A percentile compares a stretch with the other conserved stretches of the same genome.
Evolutionary conservation across 2,888 invertebrate genomes (phyloP).

Genomic region (Aporophyla nigra): DNA sequence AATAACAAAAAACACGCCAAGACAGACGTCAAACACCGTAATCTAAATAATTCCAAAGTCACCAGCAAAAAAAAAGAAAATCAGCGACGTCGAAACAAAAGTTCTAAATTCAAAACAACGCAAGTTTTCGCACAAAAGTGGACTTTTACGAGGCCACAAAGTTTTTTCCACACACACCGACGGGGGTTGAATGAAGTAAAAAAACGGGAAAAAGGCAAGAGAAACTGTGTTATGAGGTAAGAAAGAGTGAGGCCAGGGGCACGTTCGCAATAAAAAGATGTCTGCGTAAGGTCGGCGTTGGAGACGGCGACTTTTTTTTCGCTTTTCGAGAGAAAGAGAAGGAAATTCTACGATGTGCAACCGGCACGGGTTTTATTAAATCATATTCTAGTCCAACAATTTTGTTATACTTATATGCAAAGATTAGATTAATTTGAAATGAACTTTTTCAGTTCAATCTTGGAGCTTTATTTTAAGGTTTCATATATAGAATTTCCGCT

Average conservation of each 20-base stretch:
- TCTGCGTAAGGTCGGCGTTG: constrained; percentile 85
- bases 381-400: constrained; percentile 53
- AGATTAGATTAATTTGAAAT: constrained; percentile 35
- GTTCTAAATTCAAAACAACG: constrained; percentile 72
- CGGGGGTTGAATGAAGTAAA: constrained; percentile 71
- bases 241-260: constrained; percentile 87
- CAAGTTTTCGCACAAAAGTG: constrained; percentile 68
- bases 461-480: neutral
- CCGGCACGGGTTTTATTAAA: constrained; percentile 61
- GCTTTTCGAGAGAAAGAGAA: constrained; percentile 77
- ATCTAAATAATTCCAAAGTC: constrained; percentile 52
- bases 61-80: constrained; percentile 48
- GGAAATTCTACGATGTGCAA: constrained; percentile 72
- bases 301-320: constrained; percentile 82
- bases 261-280: constrained; percentile 88
- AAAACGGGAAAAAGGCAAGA: constrained; percentile 75
- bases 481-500: neutral
- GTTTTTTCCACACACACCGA: constrained; percentile 80
- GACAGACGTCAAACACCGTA: neutral
- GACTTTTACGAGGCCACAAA: constrained; percentile 72
- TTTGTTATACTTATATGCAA: constrained; percentile 46
- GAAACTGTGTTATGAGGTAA: constrained; percentile 91
- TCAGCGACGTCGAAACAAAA: constrained; percentile 61
- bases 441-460: constrained; percentile 30
- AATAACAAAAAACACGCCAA: constrained; percentile 20